Evolutionary conservation across 2,888 invertebrate species (phyloP), one percentile per base, ranked within the genome.

Genomic region (Octonoba sinensis): DNA sequence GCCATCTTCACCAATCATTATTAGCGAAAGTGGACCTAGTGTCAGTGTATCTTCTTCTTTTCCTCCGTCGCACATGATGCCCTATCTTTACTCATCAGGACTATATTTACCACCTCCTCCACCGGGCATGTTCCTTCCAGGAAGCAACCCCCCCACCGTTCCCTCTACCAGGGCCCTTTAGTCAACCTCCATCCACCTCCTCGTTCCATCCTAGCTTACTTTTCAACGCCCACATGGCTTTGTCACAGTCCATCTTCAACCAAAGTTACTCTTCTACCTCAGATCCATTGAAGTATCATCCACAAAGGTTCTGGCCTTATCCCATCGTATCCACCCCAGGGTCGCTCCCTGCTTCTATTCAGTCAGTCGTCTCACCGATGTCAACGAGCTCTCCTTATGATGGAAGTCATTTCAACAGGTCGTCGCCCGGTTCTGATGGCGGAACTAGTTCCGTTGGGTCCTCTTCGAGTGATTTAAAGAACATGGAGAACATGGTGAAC

Each of bases 401-500:
- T 24, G 69, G 56, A 12, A 70, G 24, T 65, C 75, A 78, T 46
- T 81, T 82, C 27, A 84, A 82, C 24, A 64, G 77, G 49, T 77
- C 78, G 18, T 83, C 83, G n/a, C 83, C 83, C 12, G 83, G 77
- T 18, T 83, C 83, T 1, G 83, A 83, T 47, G 83, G 77, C 13
- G 83, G 83, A 1, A 70, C 77, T 4, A 82, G 84, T 62, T 84
- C 84, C 24, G 84, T 76, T 18, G 82, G 84, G 6, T 82, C 84
- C 11, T 66, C 78, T 11, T 84, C 82, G 59, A 94, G 93, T 84
- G 96, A 97, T 90, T 92, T 97, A 86, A 96, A 96, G 90, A 96
- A 94, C 89, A 97, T 97, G 90, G 97, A 97, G 90, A 95, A 96
- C 89, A 97, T 97, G 97, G 96, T 97, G 86, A 97, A 96, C 90